A percentile compares a stretch with the other conserved stretches of the same genome.
Conservation (phyloP, 2,797 vertebrate species). For the Argya squamiceps region DNA sequence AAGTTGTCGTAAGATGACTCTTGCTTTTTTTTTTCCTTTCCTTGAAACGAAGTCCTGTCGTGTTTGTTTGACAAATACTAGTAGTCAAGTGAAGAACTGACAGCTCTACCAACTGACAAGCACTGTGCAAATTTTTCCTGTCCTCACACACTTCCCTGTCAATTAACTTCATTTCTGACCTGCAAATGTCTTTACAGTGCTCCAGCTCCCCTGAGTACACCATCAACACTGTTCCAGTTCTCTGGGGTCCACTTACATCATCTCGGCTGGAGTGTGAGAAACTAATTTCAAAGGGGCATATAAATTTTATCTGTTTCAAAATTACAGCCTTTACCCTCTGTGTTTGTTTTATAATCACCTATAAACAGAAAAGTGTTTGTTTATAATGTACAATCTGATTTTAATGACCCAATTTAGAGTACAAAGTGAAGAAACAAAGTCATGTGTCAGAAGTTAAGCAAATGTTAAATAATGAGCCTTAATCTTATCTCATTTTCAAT, state of each 20-base stretch:
- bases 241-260: neutral
- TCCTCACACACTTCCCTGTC: constrained; percentile 35
- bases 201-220: neutral
- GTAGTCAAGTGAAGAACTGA: constrained; percentile 2
- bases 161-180: constrained; percentile 67
- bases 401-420: constrained; percentile 15
- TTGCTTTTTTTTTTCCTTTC: neutral
- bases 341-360: constrained; percentile 42
- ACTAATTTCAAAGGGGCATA: neutral
- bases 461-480: neutral
- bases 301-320: constrained; percentile 35
- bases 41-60: neutral
- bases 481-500: constrained; percentile 31
- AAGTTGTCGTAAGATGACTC: neutral
- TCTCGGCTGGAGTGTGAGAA: neutral
- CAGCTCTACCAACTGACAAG: constrained; percentile 30
- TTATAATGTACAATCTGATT: constrained; percentile 31
- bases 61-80: constrained; percentile 22
- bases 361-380: constrained; percentile 44
- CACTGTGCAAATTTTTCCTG: constrained; percentile 34
- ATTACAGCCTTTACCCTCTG: constrained; percentile 13
- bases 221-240: neutral
- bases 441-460: neutral
- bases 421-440: constrained; percentile 1
- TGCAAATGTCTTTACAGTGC: constrained; percentile 42